A percentile compares a stretch with the other conserved stretches of the same genome.
phyloP scores from a whole-genome alignment of 2,888 invertebrate species.

The Gari tellinella region DNA sequence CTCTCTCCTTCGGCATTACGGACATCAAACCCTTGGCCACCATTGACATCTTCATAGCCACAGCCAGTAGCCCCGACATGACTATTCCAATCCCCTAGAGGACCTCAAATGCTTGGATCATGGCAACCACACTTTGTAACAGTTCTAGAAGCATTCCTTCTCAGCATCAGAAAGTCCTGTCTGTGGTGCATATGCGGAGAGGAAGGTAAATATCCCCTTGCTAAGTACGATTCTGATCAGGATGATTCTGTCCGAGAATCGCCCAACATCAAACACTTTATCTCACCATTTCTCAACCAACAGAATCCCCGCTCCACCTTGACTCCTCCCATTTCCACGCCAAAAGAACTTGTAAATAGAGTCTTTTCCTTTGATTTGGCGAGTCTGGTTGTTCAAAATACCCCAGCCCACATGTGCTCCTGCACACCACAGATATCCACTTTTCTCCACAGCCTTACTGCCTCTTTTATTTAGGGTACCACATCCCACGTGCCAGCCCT shows the following conservation, averaged over 20 bases:
- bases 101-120: constrained; percentile 21
- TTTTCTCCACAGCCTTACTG: constrained; percentile 33
- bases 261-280: constrained; percentile 18
- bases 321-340: constrained; percentile 20
- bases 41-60: constrained; percentile 25
- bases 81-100: constrained; percentile 28
- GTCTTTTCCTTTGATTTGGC: constrained; percentile 21
- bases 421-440: constrained; percentile 22
- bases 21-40: constrained; percentile 11
- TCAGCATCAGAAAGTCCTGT: constrained; percentile 13
- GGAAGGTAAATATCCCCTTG: constrained; percentile 17
- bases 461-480: constrained; percentile 29
- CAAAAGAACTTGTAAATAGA: constrained; percentile 20
- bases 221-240: constrained; percentile 15
- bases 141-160: constrained; percentile 27
- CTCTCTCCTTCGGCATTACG: not conserved
- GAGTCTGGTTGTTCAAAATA: constrained; percentile 12
- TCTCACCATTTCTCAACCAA: constrained; percentile 18
- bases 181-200: constrained; percentile 21
- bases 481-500: constrained; percentile 16
- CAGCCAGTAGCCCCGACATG: constrained; percentile 16
- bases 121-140: constrained; percentile 16
- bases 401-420: constrained; percentile 25
- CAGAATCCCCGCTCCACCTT: constrained; percentile 14
- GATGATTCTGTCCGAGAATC: constrained; percentile 16